A percentile compares a stretch with the other conserved stretches of the same genome.
phyloP scores from a whole-genome alignment of 2,797 vertebrate species.

The Pygocentrus nattereri region DNA sequence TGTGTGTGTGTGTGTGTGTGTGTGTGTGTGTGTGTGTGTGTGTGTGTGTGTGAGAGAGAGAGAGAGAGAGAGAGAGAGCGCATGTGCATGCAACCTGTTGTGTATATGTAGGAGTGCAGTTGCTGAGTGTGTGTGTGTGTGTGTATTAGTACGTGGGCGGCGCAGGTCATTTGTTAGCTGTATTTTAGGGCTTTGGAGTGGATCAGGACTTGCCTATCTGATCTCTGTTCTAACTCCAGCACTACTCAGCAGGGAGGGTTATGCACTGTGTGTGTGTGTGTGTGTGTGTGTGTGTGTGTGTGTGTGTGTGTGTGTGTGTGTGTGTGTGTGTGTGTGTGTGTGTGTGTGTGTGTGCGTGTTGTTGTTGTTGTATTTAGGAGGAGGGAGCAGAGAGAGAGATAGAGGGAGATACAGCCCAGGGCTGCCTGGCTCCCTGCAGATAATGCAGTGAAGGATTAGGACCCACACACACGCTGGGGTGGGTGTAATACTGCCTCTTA shows the following conservation, averaged over 20 bases:
- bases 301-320: background rate
- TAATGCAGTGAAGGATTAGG: constrained; percentile 77
- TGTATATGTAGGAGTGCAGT: constrained; percentile 51
- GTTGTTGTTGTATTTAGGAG: constrained; percentile 12
- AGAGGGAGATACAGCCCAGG: constrained; percentile 49
- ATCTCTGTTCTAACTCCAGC: constrained; percentile 71
- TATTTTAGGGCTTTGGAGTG: constrained; percentile 78
- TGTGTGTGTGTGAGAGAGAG: no score
- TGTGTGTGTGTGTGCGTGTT: background rate
- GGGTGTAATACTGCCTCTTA: constrained; percentile 62
- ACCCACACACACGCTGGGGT: constrained; percentile 62
- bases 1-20: no score
- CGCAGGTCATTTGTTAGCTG: constrained; percentile 78
- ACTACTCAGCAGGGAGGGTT: constrained; percentile 46
- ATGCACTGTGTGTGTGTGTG: background rate
- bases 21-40: no score
- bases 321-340: background rate
- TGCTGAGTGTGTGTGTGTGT: constrained; percentile 44
- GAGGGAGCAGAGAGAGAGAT: constrained; percentile 31
- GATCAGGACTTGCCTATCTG: constrained; percentile 77
- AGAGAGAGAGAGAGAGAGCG: constrained; percentile 10
- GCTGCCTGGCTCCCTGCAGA: constrained; percentile 56
- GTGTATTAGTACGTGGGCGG: constrained; percentile 70
- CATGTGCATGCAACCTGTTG: constrained; percentile 43
- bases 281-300: background rate